Conservation (phyloP, 2,113 vertebrate species). For the Antigone vipio region DNA sequence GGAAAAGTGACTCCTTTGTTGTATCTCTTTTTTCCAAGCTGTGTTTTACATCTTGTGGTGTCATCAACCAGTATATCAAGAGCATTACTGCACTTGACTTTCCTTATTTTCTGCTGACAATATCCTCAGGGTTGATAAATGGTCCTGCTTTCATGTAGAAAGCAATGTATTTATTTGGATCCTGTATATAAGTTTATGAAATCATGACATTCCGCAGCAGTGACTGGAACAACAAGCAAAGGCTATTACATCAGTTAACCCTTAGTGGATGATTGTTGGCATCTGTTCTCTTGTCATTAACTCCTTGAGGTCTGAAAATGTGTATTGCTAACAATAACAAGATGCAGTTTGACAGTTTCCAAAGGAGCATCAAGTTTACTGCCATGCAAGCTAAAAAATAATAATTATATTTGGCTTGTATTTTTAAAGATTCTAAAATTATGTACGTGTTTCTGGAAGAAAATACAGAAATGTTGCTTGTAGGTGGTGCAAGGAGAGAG, state of each 20-base stretch:
- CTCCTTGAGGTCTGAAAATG: background rate
- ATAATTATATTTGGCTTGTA: background rate
- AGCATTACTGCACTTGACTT: slow-evolving; percentile 52
- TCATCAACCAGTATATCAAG: slow-evolving; percentile 53
- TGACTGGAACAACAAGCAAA: slow-evolving; percentile 28
- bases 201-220: slow-evolving; percentile 23
- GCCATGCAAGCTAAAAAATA: background rate
- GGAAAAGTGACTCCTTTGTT: background rate
- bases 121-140: slow-evolving; percentile 71
- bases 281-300: background rate
- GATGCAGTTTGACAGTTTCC: background rate
- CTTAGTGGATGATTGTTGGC: background rate
- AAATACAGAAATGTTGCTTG: background rate
- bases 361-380: background rate
- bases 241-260: background rate
- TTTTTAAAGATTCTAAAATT: background rate
- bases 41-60: slow-evolving; percentile 55
- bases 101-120: slow-evolving; percentile 69
- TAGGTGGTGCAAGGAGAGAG: background rate
- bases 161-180: slow-evolving; percentile 64
- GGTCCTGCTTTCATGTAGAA: slow-evolving; percentile 14
- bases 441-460: background rate
- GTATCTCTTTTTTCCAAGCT: background rate
- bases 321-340: background rate
- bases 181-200: slow-evolving; percentile 59